Evolutionary conservation across 2,113 vertebrate species (phyloP).

Genomic region (Alosa alosa): DNA sequence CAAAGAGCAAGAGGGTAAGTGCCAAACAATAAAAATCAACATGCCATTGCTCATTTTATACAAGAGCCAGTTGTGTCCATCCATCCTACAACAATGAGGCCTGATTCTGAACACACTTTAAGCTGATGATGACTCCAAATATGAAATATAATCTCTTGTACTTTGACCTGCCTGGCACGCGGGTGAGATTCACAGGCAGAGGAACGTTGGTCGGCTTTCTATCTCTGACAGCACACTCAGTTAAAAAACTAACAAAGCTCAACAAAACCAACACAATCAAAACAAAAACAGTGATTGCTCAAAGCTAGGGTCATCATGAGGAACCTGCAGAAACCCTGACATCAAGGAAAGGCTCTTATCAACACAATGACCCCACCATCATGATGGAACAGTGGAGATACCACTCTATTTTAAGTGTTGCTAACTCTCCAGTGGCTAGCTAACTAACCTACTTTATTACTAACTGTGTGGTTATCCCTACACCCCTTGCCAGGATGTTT

Average conservation of each 20-base stretch:
- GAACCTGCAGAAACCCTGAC: not conserved
- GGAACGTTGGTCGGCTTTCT: not conserved
- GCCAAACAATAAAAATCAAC: not conserved
- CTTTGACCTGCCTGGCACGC: conserved; percentile 34
- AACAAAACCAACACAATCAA: not conserved
- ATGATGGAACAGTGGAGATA: not conserved
- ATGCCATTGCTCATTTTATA: not conserved
- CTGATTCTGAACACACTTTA: not conserved
- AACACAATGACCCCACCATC: not conserved
- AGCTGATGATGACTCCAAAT: not conserved
- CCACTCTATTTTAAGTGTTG: too few relatives aligned
- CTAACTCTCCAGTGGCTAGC: not conserved
- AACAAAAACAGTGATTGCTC: not conserved
- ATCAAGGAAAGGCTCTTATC: not conserved
- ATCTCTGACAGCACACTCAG: not conserved
- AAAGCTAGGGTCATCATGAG: not conserved
- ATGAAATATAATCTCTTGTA: conserved; percentile 39
- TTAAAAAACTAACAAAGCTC: not conserved
- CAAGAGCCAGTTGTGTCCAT: not conserved
- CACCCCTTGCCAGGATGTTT: not conserved
- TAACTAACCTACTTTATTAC: not conserved
- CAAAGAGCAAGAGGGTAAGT: not conserved
- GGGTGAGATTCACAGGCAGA: conserved; percentile 31
- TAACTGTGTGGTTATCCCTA: not conserved
- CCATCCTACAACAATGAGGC: not conserved